A percentile compares a stretch with the other conserved stretches of the same genome.
These are phyloP conservation scores for Pheucticus melanocephalus DNA, from an alignment of 2,113 vertebrate genomes.

Conservation along the genomic window DNA sequence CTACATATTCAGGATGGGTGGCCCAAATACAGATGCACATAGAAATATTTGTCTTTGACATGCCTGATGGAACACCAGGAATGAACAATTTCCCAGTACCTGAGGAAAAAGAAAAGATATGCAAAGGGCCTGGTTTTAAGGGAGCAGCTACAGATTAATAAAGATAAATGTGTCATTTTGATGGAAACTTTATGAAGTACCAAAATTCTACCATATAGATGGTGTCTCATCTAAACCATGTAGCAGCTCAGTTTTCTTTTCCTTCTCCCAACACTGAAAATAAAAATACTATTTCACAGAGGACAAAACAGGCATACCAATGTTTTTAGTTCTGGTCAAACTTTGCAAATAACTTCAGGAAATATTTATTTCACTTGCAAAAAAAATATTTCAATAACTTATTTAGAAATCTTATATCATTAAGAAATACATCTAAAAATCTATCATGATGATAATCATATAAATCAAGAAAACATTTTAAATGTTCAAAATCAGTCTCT, in stretches of 20 bases:
- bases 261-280: neutral
- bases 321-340: neutral
- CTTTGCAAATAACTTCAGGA: neutral
- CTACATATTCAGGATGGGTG: constrained; percentile 35
- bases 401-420: neutral
- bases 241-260: neutral
- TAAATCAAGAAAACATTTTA: neutral
- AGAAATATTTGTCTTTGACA: constrained; percentile 59
- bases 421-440: neutral
- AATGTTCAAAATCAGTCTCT: neutral
- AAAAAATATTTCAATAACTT: neutral
- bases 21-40: constrained; percentile 38
- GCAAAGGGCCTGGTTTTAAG: neutral
- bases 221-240: neutral
- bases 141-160: neutral
- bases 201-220: neutral
- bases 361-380: neutral
- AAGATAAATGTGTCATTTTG: neutral
- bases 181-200: neutral
- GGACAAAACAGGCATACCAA: neutral
- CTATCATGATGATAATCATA: neutral
- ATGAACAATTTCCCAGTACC: constrained; percentile 43
- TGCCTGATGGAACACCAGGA: constrained; percentile 44
- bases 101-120: neutral
- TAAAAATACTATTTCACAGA: neutral